phyloP scores from a whole-genome alignment of 2,113 vertebrate genomes.

The Hippocampus mohnikei region DNA sequence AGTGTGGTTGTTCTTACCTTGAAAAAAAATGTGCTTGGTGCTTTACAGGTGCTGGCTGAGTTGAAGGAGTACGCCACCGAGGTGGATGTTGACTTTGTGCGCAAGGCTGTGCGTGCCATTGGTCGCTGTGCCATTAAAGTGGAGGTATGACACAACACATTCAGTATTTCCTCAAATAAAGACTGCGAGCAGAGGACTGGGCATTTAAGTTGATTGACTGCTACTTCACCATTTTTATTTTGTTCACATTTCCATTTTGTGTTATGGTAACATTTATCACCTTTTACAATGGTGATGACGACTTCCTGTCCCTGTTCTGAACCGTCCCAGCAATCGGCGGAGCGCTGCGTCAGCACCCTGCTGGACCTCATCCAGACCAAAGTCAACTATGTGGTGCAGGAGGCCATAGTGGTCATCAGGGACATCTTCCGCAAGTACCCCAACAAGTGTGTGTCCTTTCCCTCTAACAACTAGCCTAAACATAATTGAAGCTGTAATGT shows the following conservation, averaged over 20 bases:
- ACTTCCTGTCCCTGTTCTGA: background rate
- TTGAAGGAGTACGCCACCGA: conserved; percentile 98
- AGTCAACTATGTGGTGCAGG: conserved; percentile 97
- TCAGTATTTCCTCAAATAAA: background rate
- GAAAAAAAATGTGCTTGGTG: background rate
- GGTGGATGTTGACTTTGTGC: conserved; percentile 97
- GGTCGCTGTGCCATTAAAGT: conserved; percentile 98
- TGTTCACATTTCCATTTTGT: too few species aligned
- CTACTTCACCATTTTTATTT: too few species aligned
- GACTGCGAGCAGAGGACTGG: background rate
- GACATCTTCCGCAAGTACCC: conserved; percentile 98
- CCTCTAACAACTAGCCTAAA: background rate
- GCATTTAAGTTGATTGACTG: too few species aligned
- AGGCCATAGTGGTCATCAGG: conserved; percentile 94
- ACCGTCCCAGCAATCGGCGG: conserved; percentile 86
- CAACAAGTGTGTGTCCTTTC: conserved; percentile 82
- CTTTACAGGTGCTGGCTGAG: conserved; percentile 88
- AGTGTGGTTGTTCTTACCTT: background rate
- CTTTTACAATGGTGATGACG: background rate
- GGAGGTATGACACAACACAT: conserved; percentile 69
- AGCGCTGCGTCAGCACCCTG: conserved; percentile 94
- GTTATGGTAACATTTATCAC: too few species aligned
- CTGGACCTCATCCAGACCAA: conserved; percentile 98
- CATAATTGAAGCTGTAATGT: background rate
- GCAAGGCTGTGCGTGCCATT: conserved; percentile 95